Evolutionary conservation across 1,140 invertebrate species (phyloP).

Genomic region (Nephotettix cincticeps): DNA sequence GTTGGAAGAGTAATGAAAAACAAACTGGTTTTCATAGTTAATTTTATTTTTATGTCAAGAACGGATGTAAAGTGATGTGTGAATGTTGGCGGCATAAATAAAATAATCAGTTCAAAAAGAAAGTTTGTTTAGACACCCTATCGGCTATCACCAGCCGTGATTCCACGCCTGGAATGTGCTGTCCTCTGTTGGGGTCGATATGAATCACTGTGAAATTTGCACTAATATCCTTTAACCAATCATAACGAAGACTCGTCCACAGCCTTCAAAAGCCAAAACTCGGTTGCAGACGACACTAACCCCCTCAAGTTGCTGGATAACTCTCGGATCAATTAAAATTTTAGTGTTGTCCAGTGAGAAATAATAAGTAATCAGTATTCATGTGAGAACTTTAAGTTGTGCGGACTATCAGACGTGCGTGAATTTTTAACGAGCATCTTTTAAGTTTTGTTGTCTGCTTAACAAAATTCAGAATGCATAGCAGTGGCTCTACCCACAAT

Average conservation of each 20-base stretch:
- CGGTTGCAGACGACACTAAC: conserved; percentile 26
- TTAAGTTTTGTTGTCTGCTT: conserved; percentile 2
- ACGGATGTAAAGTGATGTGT: no score
- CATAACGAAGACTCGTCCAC: conserved; percentile 11
- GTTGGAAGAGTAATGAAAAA: no score
- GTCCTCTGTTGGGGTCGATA: conserved; percentile 6
- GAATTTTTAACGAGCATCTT: background rate
- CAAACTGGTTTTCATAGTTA: no score
- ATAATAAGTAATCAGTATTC: conserved; percentile 15
- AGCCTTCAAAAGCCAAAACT: conserved; percentile 19
- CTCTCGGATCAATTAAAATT: background rate
- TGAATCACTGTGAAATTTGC: background rate
- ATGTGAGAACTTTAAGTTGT: background rate
- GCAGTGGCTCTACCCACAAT: conserved; percentile 30
- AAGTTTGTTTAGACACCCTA: no score
- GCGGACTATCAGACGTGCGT: background rate
- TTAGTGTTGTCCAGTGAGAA: background rate
- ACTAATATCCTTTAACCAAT: conserved; percentile 9
- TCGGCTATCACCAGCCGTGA: no score
- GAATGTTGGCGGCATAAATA: no score
- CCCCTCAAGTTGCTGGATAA: background rate
- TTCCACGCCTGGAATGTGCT: conserved; percentile 5
- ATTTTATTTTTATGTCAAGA: no score
- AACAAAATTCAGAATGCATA: conserved; percentile 27
- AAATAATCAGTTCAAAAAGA: no score